Percentiles rank a stretch among this genome's conserved stretches.
phyloP scores from a whole-genome alignment of 2,113 vertebrate genomes.

The Anhinga rufa region DNA sequence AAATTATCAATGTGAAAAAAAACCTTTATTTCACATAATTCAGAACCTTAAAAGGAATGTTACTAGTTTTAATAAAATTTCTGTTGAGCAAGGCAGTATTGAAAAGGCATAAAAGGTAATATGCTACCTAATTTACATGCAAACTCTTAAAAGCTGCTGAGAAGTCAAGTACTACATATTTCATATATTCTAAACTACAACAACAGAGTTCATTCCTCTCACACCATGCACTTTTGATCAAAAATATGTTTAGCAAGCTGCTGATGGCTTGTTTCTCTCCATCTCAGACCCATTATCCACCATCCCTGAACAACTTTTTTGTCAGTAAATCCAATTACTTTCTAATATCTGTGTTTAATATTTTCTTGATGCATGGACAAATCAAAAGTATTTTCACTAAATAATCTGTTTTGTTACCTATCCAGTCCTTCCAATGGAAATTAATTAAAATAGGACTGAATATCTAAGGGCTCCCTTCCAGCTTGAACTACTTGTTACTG shows the following conservation, averaged over 20 bases:
- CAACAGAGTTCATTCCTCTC: neutral
- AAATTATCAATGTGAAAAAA: neutral
- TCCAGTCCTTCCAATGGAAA: neutral
- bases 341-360: neutral
- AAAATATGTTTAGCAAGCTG: neutral
- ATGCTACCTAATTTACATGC: neutral
- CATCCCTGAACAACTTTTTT: neutral
- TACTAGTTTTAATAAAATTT: neutral
- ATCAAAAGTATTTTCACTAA: neutral
- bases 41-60: neutral
- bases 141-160: neutral
- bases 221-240: neutral
- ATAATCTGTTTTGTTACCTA: neutral
- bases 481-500: neutral
- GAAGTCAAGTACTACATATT: neutral
- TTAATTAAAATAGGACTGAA: neutral
- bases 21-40: neutral
- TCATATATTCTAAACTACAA: neutral
- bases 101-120: neutral
- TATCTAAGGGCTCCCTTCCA: neutral
- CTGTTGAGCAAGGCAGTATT: neutral
- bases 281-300: neutral
- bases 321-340: neutral
- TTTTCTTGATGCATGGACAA: neutral
- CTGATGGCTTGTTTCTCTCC: neutral